These are phyloP conservation scores for Micropoecilia bifurca DNA, from an alignment of 2,797 vertebrate genomes.

Conservation along the genomic window DNA sequence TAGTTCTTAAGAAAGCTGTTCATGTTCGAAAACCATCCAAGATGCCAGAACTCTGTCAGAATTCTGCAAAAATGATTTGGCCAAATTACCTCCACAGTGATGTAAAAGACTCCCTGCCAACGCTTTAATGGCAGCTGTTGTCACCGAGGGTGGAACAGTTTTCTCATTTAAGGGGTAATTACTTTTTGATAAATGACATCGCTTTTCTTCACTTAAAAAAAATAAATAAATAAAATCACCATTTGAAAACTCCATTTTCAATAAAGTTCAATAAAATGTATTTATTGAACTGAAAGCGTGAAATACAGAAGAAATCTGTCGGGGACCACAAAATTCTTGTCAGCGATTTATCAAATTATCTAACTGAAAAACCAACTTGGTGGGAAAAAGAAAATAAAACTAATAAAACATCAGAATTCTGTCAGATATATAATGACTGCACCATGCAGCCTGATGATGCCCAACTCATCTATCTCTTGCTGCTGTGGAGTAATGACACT, in stretches of 20 bases:
- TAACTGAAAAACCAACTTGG: conserved; percentile 38
- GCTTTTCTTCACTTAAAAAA: background rate
- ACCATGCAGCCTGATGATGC: conserved; percentile 35
- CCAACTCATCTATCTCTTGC: conserved; percentile 45
- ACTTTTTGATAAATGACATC: background rate
- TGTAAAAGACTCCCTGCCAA: background rate
- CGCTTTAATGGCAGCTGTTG: background rate
- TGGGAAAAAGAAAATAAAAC: conserved; percentile 35
- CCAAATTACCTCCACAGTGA: background rate
- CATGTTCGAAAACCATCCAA: background rate
- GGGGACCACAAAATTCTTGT: background rate
- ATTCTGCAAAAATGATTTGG: background rate
- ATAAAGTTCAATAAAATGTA: background rate
- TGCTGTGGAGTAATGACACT: conserved; percentile 44
- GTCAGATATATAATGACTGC: conserved; percentile 43
- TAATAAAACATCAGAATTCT: conserved; percentile 37
- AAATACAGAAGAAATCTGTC: conserved; percentile 4
- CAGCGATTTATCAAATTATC: conserved; percentile 11
- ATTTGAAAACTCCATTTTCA: background rate
- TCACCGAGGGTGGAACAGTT: background rate
- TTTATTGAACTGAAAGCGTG: background rate
- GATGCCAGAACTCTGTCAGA: background rate
- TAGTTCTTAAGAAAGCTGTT: background rate
- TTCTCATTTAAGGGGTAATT: background rate
- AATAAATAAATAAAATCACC: background rate